These are phyloP conservation scores for Polyploca ridens DNA, from an alignment of 2,888 invertebrate species.

Conservation along the genomic window DNA sequence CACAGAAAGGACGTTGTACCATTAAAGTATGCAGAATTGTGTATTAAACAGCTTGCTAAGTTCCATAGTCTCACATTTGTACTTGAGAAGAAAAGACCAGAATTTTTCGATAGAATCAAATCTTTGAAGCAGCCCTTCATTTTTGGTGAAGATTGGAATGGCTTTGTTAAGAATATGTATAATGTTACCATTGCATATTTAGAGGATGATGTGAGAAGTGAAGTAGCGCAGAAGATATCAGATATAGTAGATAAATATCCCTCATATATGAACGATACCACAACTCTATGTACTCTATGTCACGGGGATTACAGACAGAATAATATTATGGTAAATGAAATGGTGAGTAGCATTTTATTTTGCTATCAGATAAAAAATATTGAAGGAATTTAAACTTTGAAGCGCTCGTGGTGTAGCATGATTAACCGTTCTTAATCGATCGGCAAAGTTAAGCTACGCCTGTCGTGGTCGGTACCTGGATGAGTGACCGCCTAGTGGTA, in stretches of 20 bases:
- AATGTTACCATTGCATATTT: constrained; percentile 33
- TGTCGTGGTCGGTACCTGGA: too few species aligned
- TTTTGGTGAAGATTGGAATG: constrained; percentile 43
- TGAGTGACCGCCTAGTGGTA: too few species aligned
- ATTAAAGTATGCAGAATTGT: constrained; percentile 50
- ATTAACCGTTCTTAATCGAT: too few species aligned
- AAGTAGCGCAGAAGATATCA: constrained; percentile 33
- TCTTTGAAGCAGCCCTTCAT: constrained; percentile 27
- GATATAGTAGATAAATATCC: constrained; percentile 35
- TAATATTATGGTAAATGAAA: constrained; percentile 57
- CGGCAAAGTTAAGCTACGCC: too few species aligned
- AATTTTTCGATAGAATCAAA: constrained; percentile 52
- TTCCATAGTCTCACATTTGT: constrained; percentile 60
- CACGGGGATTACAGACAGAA: constrained; percentile 68
- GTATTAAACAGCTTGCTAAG: constrained; percentile 57
- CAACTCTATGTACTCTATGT: constrained; percentile 43
- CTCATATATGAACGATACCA: constrained; percentile 37
- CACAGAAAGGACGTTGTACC: constrained; percentile 50
- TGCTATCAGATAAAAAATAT: too few species aligned
- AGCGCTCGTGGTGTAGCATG: too few species aligned
- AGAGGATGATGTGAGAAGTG: constrained; percentile 35
- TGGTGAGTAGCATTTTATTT: constrained; percentile 43
- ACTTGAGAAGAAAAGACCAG: constrained; percentile 42
- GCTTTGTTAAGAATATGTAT: constrained; percentile 32
- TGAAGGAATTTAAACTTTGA: too few species aligned